Evolutionary conservation across 2,797 vertebrate species (phyloP).

Genomic region (Sebastes variabilis): DNA sequence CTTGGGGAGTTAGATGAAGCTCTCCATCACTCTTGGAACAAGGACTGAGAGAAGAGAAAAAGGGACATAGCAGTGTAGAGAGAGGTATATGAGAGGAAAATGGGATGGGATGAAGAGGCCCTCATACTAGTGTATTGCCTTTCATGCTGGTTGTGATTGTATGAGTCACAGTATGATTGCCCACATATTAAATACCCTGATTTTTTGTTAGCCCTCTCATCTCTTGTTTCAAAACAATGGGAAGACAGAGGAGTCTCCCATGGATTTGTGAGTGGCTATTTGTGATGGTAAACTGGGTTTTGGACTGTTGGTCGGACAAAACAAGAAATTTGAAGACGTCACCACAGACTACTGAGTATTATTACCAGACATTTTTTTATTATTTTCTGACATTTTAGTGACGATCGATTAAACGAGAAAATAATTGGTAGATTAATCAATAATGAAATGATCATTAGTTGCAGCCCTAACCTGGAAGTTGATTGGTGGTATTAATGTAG

Average conservation of each 20-base stretch:
- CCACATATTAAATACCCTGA: not conserved
- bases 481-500: not conserved
- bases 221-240: not conserved
- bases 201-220: not conserved
- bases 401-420: not conserved
- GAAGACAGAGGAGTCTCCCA: not conserved
- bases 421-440: not conserved
- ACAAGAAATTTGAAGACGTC: no score
- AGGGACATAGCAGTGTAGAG: constrained; percentile 21
- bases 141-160: constrained; percentile 22
- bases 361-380: no score
- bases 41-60: constrained; percentile 49
- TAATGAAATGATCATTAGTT: not conserved
- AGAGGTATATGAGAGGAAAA: constrained; percentile 27
- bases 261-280: not conserved
- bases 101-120: constrained; percentile 30
- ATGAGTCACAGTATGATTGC: constrained; percentile 29
- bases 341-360: no score
- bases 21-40: constrained; percentile 65
- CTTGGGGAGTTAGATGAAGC: constrained; percentile 65
- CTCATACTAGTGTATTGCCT: constrained; percentile 12
- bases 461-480: not conserved
- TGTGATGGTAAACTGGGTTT: no score
- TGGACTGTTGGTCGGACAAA: no score
- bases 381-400: not conserved